Evolutionary conservation across 2,113 vertebrate genomes (phyloP).

Genomic region (Egretta garzetta): DNA sequence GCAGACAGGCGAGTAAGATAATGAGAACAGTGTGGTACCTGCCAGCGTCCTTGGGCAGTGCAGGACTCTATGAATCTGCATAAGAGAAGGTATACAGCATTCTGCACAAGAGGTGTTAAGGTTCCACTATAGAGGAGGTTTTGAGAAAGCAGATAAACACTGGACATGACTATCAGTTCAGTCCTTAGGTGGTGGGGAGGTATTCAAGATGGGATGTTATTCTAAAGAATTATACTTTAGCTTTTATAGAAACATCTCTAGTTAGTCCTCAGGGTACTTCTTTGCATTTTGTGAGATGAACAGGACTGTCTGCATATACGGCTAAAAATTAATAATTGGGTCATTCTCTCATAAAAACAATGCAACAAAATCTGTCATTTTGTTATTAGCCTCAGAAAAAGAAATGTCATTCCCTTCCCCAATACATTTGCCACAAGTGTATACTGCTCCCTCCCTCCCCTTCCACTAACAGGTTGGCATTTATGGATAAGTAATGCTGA

Average conservation of each 20-base stretch:
- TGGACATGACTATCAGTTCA: background rate
- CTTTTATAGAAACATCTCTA: background rate
- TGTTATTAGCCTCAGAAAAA: background rate
- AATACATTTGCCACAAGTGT: background rate
- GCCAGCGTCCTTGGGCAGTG: rapidly evolving
- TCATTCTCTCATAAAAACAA: background rate
- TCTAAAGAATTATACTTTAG: background rate
- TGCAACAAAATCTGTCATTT: background rate
- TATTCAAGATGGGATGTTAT: background rate
- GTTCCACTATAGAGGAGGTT: background rate
- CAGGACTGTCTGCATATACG: background rate
- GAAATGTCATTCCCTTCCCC: background rate
- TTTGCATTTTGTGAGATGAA: background rate
- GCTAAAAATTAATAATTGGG: background rate
- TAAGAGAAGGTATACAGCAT: background rate
- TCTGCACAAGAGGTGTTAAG: background rate
- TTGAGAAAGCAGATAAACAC: background rate
- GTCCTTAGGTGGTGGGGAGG: background rate
- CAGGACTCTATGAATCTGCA: background rate
- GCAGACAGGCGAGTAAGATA: background rate
- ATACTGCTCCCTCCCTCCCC: background rate
- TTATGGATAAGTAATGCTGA: background rate
- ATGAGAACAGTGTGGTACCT: background rate
- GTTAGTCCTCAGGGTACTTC: background rate
- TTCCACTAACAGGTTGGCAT: background rate